Percentiles rank a stretch among this genome's conserved stretches.
These are phyloP conservation scores for Podarcis siculus DNA, from an alignment of 2,797 vertebrate genomes.

Conservation along the genomic window DNA sequence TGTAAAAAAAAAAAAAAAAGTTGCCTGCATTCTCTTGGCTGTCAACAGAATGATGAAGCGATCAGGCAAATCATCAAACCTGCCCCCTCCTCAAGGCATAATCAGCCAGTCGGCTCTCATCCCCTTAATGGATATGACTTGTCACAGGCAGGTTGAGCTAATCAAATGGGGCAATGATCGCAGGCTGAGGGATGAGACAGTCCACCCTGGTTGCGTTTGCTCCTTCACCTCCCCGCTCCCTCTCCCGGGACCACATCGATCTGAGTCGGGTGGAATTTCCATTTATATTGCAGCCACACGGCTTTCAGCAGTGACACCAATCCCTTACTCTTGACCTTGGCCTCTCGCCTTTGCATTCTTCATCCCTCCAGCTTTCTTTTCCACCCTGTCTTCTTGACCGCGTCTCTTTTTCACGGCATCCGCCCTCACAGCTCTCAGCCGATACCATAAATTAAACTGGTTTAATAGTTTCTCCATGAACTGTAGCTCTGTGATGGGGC, in stretches of 20 bases:
- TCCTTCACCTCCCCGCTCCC: constrained; percentile 31
- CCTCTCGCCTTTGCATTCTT: constrained; percentile 17
- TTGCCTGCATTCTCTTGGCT: neutral
- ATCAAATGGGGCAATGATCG: neutral
- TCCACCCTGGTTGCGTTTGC: constrained; percentile 4
- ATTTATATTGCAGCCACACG: constrained; percentile 36
- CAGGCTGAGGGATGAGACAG: neutral
- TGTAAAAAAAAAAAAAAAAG: neutral
- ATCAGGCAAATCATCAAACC: neutral
- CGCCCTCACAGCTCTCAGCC: neutral
- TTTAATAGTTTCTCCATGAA: neutral
- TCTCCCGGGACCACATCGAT: constrained; percentile 23
- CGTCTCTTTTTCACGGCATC: neutral
- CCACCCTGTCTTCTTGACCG: neutral
- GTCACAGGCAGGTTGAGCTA: neutral
- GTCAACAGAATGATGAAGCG: neutral
- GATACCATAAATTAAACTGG: neutral
- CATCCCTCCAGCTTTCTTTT: constrained; percentile 32
- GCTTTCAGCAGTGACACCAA: constrained; percentile 5
- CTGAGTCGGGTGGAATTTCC: constrained; percentile 44
- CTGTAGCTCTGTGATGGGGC: neutral
- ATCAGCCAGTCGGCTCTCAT: neutral
- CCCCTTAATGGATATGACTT: neutral
- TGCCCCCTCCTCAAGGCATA: neutral
- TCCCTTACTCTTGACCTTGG: constrained; percentile 15